Percentiles rank a stretch among this genome's conserved stretches.
phyloP scores from a whole-genome alignment of 2,888 invertebrate genomes.

The Busseola fusca region DNA sequence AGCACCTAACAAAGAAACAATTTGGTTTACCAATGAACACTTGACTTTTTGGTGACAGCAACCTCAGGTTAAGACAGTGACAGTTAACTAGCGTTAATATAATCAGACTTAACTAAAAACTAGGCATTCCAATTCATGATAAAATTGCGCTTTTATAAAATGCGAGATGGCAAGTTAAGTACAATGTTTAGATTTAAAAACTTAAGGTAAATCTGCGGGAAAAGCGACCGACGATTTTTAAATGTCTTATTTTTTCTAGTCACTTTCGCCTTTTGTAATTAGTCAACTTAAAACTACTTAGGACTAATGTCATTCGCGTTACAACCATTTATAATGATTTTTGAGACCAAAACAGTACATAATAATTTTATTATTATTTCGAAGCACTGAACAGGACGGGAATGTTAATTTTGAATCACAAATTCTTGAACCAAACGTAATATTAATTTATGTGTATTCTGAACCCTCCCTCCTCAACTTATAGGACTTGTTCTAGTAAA shows the following conservation, averaged over 20 bases:
- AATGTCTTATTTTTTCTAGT: slow-evolving; percentile 10
- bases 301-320: slow-evolving; percentile 76
- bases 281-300: slow-evolving; percentile 61
- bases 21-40: slow-evolving; percentile 73
- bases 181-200: slow-evolving; percentile 48
- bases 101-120: slow-evolving; percentile 45
- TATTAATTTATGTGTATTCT: slow-evolving; percentile 29
- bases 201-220: slow-evolving; percentile 19
- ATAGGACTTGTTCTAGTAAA: background rate
- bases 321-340: slow-evolving; percentile 74
- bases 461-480: background rate
- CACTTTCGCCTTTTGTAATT: slow-evolving; percentile 40
- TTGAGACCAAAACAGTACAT: slow-evolving; percentile 77
- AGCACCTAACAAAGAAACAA: slow-evolving; percentile 63
- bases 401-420: slow-evolving; percentile 83
- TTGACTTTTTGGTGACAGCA: slow-evolving; percentile 71
- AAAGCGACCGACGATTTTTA: slow-evolving; percentile 14
- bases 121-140: slow-evolving; percentile 34
- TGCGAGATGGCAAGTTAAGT: slow-evolving; percentile 66
- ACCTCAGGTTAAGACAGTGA: slow-evolving; percentile 53
- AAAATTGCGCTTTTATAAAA: slow-evolving; percentile 58
- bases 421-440: slow-evolving; percentile 52
- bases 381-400: slow-evolving; percentile 73
- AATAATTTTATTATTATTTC: slow-evolving; percentile 71
- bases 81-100: slow-evolving; percentile 38